These are phyloP conservation scores for Drosophila prostipennis DNA, from an alignment of 2,888 invertebrate genomes.

Conservation along the genomic window DNA sequence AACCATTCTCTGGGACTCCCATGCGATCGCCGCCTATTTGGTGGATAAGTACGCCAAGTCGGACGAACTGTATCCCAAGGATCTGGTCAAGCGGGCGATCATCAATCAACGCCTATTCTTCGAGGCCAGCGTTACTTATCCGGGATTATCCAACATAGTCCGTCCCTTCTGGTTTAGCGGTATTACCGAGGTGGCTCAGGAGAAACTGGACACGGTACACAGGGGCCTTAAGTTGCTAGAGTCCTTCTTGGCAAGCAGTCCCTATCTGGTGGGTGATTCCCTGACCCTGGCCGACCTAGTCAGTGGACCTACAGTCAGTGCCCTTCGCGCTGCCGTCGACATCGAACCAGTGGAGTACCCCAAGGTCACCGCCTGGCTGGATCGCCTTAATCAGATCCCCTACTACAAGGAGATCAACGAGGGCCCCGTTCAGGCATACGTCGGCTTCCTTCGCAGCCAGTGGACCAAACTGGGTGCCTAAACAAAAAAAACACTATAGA, in stretches of 20 bases:
- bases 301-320: conserved; percentile 48
- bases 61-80: conserved; percentile 82
- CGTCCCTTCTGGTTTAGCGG: conserved; percentile 21
- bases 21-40: conserved; percentile 85
- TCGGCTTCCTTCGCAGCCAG: conserved; percentile 29
- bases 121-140: conserved; percentile 38
- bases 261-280: conserved; percentile 48
- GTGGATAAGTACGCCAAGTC: conserved; percentile 85
- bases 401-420: conserved; percentile 54
- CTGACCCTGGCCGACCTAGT: conserved; percentile 60
- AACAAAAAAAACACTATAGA: not conserved
- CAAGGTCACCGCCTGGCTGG: conserved; percentile 57
- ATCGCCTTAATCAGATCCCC: conserved; percentile 48
- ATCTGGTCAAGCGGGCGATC: conserved; percentile 61
- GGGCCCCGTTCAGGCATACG: conserved; percentile 10
- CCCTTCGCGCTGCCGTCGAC: conserved; percentile 29
- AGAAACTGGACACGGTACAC: conserved; percentile 47
- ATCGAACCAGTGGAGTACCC: conserved; percentile 54
- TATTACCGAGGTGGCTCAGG: conserved; percentile 43
- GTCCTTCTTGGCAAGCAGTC: conserved; percentile 39
- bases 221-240: conserved; percentile 38
- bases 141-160: not conserved
- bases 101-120: conserved; percentile 59
- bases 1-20: conserved; percentile 81
- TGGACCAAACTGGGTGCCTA: conserved; percentile 40